Base-by-base conservation (phyloP, 2,888 invertebrate genomes). In the Eilema depressum region DNA sequence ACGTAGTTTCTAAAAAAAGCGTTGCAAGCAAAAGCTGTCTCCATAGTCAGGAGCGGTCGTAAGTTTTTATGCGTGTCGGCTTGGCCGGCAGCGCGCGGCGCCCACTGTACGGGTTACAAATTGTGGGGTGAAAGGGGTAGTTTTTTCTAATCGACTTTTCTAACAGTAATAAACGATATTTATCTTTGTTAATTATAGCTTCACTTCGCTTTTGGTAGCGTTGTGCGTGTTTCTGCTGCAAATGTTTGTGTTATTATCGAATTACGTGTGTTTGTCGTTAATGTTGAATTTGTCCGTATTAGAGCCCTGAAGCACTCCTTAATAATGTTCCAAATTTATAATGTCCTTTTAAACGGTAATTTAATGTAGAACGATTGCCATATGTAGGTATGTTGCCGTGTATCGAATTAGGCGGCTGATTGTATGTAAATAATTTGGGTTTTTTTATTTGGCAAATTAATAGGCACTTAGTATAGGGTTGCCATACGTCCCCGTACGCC, bases 151-250 rank as follows among this genome's bases (percentile, higher is more conserved):
- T 95, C 95, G 94, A 95, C 95, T 95, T 95, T 93, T 89, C 92
- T 95, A 94, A 94, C 94, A 91, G 95, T 95, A 95, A 95, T 95
- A 95, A 95, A 95, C 93, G 93, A 95, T 95, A 95, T 95, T 95
- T 95, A 95, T 95, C 95, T 95, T 95, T 93, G 93, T 95, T 95
- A 95, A 95, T 95, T 95, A 95, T 93, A 93, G 92, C 91, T 90
- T 91, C 89, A 91, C 91, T 94, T 88, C 87, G 89, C 89, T 86
- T 92, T 93, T 93, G 91, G 93, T 93, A 94, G 93, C 92, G 87
- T 84, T 89, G 90, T 91, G 89, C 93, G 91, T 94, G 93, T 95
- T 94, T 92, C 91, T 89, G 86, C 86, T 88, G 85, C 88, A 87
- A 88, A 89, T 90, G 90, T 88, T 92, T 90, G 85, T 90, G 89